Evolutionary conservation across 2,113 vertebrate genomes (phyloP).

Genomic region (Origma solitaria): DNA sequence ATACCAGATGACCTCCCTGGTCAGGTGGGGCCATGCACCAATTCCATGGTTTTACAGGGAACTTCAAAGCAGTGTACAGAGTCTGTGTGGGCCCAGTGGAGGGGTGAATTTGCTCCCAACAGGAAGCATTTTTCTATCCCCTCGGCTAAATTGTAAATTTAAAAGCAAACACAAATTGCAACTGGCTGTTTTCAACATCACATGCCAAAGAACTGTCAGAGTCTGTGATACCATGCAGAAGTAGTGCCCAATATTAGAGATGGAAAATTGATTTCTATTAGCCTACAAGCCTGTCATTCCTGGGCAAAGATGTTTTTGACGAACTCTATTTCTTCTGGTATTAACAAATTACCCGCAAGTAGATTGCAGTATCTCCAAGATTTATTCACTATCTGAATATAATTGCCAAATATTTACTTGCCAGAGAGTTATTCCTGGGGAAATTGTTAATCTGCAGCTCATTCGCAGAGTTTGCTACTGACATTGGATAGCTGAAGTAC

Average conservation of each 20-base stretch:
- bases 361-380: neutral
- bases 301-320: neutral
- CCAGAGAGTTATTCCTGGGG: neutral
- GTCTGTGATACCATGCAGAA: neutral
- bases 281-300: neutral
- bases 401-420: slow-evolving; percentile 39
- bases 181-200: neutral
- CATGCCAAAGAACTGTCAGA: slow-evolving; percentile 17
- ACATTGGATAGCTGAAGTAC: neutral
- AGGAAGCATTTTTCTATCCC: neutral
- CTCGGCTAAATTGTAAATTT: neutral
- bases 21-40: neutral
- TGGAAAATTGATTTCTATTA: slow-evolving; percentile 30
- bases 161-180: neutral
- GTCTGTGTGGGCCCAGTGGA: neutral
- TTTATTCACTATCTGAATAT: neutral
- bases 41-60: neutral
- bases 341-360: neutral
- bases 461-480: neutral
- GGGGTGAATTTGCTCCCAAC: neutral
- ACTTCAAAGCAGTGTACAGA: neutral
- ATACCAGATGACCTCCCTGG: neutral
- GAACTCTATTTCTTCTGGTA: neutral
- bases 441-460: neutral
- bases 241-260: slow-evolving; percentile 1